phyloP scores from a whole-genome alignment of 2,113 vertebrate species.

The Gymnogyps californianus region DNA sequence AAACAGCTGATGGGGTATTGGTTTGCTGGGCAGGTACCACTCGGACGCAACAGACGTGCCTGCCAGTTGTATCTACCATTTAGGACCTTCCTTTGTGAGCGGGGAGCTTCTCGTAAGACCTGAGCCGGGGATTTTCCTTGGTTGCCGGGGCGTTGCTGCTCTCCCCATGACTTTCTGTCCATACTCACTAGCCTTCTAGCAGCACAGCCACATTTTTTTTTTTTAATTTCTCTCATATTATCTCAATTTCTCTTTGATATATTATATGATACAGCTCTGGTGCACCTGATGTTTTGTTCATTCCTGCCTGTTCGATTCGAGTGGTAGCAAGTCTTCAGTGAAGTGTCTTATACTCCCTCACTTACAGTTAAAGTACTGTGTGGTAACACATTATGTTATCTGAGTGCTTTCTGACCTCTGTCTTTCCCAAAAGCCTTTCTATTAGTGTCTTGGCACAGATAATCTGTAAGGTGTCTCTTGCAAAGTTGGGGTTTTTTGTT shows the following conservation, averaged over 20 bases:
- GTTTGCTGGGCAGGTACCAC: neutral
- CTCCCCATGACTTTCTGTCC: neutral
- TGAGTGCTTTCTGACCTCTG: neutral
- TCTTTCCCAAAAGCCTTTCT: neutral
- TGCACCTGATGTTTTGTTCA: neutral
- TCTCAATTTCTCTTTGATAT: neutral
- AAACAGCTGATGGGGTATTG: neutral
- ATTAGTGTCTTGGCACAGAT: neutral
- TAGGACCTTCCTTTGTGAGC: neutral
- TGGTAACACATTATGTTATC: neutral
- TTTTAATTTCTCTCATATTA: neutral
- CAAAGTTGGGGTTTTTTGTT: neutral
- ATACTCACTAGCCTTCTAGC: neutral
- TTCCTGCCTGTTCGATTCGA: neutral
- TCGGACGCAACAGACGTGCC: fast-evolving
- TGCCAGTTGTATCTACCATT: neutral
- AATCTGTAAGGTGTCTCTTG: neutral
- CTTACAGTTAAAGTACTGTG: neutral
- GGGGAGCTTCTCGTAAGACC: neutral
- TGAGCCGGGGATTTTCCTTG: neutral
- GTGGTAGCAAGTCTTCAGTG: neutral
- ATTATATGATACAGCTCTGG: neutral
- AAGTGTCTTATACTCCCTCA: neutral
- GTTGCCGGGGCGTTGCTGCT: too few species aligned
- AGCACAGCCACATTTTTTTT: neutral